Conservation (phyloP, 2,888 invertebrate genomes). For the Coecobrya sp. region DNA sequence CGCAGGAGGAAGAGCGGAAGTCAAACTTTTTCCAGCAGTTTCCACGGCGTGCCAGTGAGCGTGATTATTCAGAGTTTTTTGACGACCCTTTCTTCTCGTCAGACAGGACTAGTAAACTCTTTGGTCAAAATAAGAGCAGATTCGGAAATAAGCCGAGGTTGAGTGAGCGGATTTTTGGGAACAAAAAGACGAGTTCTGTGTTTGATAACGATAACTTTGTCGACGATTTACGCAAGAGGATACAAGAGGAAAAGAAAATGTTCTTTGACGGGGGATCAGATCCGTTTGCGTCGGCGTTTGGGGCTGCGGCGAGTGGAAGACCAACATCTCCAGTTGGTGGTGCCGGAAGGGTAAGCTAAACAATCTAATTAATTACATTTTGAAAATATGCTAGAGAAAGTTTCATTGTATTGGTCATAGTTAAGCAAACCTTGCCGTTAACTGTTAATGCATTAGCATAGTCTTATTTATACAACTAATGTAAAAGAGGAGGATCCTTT, state of each 20-base stretch:
- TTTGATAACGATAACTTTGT: constrained; percentile 79
- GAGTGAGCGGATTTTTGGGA: constrained; percentile 77
- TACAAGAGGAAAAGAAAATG: constrained; percentile 83
- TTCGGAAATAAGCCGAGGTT: constrained; percentile 68
- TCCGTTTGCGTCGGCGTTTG: constrained; percentile 75
- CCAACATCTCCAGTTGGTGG: constrained; percentile 65
- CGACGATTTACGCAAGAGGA: constrained; percentile 82
- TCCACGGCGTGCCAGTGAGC: constrained; percentile 47
- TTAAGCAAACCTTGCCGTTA: too few species aligned
- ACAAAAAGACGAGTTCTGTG: constrained; percentile 32
- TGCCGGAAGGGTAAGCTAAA: constrained; percentile 73
- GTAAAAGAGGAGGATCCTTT: too few species aligned
- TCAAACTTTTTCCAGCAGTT: constrained; percentile 43
- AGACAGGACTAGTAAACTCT: constrained; percentile 10
- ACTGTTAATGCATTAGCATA: too few species aligned
- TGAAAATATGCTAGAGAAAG: neutral
- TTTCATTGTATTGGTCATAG: too few species aligned
- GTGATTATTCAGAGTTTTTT: constrained; percentile 65
- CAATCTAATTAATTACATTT: neutral
- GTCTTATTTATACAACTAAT: too few species aligned
- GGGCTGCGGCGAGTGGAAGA: constrained; percentile 64
- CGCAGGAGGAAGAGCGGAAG: constrained; percentile 8
- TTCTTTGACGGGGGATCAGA: constrained; percentile 81
- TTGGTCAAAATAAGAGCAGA: constrained; percentile 29
- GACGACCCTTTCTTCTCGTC: constrained; percentile 67